A percentile compares a stretch with the other conserved stretches of the same genome.
These are phyloP conservation scores for Prietella phreatophila DNA, from an alignment of 2,113 vertebrate species.

Conservation along the genomic window DNA sequence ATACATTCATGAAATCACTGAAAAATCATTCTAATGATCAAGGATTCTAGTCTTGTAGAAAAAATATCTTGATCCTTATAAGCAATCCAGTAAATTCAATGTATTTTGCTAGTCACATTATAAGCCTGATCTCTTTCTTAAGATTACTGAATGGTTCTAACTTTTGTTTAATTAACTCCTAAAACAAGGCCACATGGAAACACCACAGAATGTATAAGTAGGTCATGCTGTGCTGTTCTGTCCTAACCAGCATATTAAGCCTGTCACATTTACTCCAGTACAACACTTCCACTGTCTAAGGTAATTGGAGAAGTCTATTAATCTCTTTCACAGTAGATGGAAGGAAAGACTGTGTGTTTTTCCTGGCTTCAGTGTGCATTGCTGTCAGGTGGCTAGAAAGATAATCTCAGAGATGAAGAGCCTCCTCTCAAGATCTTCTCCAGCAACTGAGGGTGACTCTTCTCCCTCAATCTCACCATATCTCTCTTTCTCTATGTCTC, in stretches of 20 bases:
- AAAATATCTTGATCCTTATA: not conserved
- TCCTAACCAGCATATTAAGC: constrained; percentile 45
- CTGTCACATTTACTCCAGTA: constrained; percentile 57
- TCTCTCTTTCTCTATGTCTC: not conserved
- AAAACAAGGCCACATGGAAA: constrained; percentile 26
- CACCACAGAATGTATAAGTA: constrained; percentile 35
- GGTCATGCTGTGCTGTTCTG: constrained; percentile 17
- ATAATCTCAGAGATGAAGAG: constrained; percentile 28
- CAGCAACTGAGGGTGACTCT: constrained; percentile 32
- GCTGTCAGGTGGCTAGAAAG: constrained; percentile 9
- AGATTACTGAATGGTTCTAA: constrained; percentile 13
- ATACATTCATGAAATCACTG: not conserved
- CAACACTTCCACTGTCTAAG: constrained; percentile 34
- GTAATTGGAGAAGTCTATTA: constrained; percentile 42
- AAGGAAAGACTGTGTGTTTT: constrained; percentile 15
- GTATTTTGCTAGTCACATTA: constrained; percentile 4
- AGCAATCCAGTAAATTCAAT: not conserved
- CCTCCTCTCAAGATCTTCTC: constrained; percentile 27
- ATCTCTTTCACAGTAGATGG: constrained; percentile 33
- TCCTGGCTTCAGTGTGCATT: constrained; percentile 11
- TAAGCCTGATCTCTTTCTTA: constrained; percentile 2
- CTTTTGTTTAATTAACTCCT: constrained; percentile 28
- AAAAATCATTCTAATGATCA: not conserved
- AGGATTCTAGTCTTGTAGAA: not conserved
- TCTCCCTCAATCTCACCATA: not conserved